Conservation (phyloP, 2,113 vertebrate genomes). For the Ophthalmolycus amberensis region DNA sequence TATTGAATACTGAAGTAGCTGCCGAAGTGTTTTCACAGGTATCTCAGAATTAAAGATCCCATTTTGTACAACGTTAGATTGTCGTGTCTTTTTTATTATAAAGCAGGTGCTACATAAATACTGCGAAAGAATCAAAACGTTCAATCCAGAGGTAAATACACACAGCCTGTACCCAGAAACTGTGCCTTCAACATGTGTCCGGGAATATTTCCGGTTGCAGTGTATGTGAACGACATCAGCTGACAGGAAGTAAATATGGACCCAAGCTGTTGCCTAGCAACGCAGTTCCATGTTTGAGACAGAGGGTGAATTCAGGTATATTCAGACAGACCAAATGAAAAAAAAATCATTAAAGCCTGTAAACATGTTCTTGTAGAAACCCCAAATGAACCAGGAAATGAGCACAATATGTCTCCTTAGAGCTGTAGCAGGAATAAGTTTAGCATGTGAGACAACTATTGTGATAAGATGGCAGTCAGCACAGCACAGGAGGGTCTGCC, state of each 20-base stretch:
- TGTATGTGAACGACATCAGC: neutral
- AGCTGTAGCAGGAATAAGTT: neutral
- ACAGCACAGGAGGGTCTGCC: conserved; percentile 27
- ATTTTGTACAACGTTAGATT: neutral
- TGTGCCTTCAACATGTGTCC: neutral
- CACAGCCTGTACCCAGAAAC: neutral
- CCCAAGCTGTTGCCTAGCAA: neutral
- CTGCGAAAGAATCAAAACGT: neutral
- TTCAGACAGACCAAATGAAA: neutral
- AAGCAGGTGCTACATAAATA: neutral
- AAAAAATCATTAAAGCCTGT: no score
- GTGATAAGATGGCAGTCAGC: conserved; percentile 36
- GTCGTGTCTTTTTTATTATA: neutral
- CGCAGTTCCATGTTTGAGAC: neutral
- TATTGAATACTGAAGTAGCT: neutral
- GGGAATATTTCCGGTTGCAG: neutral
- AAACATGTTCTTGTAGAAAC: neutral
- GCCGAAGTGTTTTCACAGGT: neutral
- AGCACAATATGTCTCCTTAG: neutral
- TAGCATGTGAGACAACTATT: conserved; percentile 12
- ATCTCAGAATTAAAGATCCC: conserved; percentile 1
- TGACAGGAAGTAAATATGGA: neutral
- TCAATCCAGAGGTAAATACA: neutral
- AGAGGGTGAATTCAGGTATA: neutral
- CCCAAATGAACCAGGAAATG: neutral